These are phyloP conservation scores for Pheosia gnoma DNA, from an alignment of 2,888 invertebrate species.

Conservation along the genomic window DNA sequence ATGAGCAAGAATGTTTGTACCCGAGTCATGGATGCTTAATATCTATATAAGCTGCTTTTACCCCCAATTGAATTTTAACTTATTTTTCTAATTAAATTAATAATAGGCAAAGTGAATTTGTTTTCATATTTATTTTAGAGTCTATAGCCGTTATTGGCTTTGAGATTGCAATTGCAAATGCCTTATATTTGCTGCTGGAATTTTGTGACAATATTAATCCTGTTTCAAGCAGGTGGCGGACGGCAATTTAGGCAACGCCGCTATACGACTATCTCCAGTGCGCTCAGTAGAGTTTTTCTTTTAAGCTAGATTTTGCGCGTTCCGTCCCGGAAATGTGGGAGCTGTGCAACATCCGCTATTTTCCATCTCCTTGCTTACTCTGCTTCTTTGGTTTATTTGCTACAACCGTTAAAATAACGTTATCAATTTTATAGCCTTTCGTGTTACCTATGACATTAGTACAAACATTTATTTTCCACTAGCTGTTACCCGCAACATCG, in stretches of 20 bases:
- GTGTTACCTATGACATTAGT: slow-evolving; percentile 14
- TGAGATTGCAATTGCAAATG: slow-evolving; percentile 12
- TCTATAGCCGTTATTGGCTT: not conserved
- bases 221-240: slow-evolving; percentile 44
- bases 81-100: too few species aligned
- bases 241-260: slow-evolving; percentile 48
- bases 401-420: slow-evolving; percentile 35
- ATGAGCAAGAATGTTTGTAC: too few species aligned
- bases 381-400: slow-evolving; percentile 45
- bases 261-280: slow-evolving; percentile 49
- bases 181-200: slow-evolving; percentile 21
- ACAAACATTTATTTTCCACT: slow-evolving; percentile 11
- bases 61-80: too few species aligned
- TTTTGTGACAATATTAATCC: slow-evolving; percentile 47
- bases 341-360: slow-evolving; percentile 64
- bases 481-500: too few species aligned
- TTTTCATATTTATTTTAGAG: too few species aligned
- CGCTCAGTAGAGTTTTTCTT: slow-evolving; percentile 55
- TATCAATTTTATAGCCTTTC: slow-evolving; percentile 25
- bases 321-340: slow-evolving; percentile 51
- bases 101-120: too few species aligned
- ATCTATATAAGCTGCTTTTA: too few species aligned
- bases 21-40: too few species aligned
- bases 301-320: slow-evolving; percentile 59
- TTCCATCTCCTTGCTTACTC: slow-evolving; percentile 61